Base-by-base conservation (phyloP, 2,888 invertebrate genomes). In the Matsumyia berberina region DNA sequence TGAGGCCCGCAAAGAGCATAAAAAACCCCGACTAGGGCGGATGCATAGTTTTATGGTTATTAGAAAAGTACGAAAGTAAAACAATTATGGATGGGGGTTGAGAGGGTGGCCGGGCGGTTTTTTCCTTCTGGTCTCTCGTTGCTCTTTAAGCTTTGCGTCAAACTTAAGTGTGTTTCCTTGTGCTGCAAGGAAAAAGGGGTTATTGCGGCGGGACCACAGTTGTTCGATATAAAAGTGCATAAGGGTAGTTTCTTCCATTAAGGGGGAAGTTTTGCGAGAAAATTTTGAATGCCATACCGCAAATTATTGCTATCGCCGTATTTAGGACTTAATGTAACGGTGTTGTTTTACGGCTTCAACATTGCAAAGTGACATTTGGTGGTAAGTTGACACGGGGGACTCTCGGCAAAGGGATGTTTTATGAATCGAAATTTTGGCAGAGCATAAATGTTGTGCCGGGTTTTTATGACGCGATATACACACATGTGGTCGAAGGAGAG, bases 41-140 rank as follows among this genome's bases (percentile, higher is more conserved):
- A 74, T 74, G 80, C 80, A 85, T 80, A 85, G 85, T 85, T 85
- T 85, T 85, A 85, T 35, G 85, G 74, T 85, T 85, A 85, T 85
- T 85, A 85, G 79, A 80, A 85, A 80, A 85, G 69, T 85, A 85
- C 69, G 62, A 85, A 85, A 80, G 85, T 85, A 74, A 80, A 85
- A 80, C 80, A 85, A 80, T 85, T 85, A 80, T 66, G 57, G 55
- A n/a, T n/a, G 67, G 46, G 77, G 42, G 39, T 29, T 29, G 35
- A n/a, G n/a, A n/a, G n/a, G 24, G 35, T 33, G 44, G 15, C 35
- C 6, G 35, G 44, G 15, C 35, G 8, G 35, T 29, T 33, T 57
- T 44, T 5, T 19, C 15, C 29, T 58, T 39, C 51, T 39, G 35
- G 29, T 11, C 15, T 15, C 12, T 15, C 8, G 5, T 8, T 49